A percentile compares a stretch with the other conserved stretches of the same genome.
Evolutionary conservation across 2,113 vertebrate species (phyloP).

Genomic region (Elanus axillaris): DNA sequence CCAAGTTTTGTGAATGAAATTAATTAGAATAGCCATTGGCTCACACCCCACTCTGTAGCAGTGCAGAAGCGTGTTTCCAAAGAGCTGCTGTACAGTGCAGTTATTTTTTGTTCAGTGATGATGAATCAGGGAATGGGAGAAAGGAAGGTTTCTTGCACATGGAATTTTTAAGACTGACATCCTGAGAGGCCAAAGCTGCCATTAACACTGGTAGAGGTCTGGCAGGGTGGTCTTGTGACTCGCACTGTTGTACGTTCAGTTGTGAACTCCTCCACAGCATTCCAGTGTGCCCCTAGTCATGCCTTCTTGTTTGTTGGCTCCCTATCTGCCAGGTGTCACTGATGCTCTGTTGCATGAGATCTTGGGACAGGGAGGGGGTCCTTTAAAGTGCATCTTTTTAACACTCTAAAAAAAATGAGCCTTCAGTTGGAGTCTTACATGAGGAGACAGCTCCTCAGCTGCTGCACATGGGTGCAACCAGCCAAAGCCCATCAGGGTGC

Average conservation of each 20-base stretch:
- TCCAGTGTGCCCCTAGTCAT: neutral
- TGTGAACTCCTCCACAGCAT: neutral
- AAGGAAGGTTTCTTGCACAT: neutral
- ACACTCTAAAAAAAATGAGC: neutral
- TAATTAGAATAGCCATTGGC: neutral
- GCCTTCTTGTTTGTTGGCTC: neutral
- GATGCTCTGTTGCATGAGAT: neutral
- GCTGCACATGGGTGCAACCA: neutral
- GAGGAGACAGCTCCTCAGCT: neutral
- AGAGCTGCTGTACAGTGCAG: neutral
- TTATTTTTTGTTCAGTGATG: neutral
- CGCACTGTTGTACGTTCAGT: neutral
- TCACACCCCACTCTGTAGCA: neutral
- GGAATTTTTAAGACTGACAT: neutral
- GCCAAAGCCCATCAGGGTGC: neutral
- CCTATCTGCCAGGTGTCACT: neutral
- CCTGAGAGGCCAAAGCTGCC: neutral
- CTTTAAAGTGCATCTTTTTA: neutral
- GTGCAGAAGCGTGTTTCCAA: neutral
- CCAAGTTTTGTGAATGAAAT: slow-evolving; percentile 61
- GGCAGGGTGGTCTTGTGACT: neutral
- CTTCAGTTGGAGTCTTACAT: neutral
- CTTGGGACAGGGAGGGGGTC: neutral
- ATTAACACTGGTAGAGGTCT: neutral
- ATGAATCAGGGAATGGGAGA: neutral